phyloP scores from a whole-genome alignment of 2,797 vertebrate genomes.

The Rousettus madagascariensis region DNA sequence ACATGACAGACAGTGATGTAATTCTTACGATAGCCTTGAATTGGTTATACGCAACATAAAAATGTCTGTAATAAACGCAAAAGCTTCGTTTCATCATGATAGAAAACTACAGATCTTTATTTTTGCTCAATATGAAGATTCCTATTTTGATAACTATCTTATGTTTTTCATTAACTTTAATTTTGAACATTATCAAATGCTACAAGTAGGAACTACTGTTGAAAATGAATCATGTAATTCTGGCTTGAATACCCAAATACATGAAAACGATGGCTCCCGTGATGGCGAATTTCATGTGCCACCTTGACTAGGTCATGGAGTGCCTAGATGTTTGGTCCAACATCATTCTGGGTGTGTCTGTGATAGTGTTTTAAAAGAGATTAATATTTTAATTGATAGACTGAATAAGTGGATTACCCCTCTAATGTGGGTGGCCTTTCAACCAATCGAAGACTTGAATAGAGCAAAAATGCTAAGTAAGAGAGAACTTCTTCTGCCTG shows the following conservation, averaged over 20 bases:
- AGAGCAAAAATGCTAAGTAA: neutral
- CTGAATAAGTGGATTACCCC: neutral
- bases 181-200: neutral
- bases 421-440: neutral
- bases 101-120: neutral
- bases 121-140: neutral
- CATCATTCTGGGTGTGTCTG: neutral
- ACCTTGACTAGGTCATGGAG: neutral
- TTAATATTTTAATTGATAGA: neutral
- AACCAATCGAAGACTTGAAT: neutral
- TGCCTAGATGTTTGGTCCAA: neutral
- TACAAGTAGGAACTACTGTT: neutral
- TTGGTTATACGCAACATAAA: neutral
- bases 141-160: neutral
- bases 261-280: neutral
- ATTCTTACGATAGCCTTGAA: neutral
- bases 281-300: neutral
- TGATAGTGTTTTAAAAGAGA: neutral
- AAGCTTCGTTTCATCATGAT: neutral
- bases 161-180: neutral
- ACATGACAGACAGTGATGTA: neutral
- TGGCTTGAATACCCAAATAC: neutral
- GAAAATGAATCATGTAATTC: neutral
- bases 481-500: neutral
- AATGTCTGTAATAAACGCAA: neutral